These are phyloP conservation scores for Cydia fagiglandana DNA, from an alignment of 1,140 invertebrate genomes.

Conservation along the genomic window DNA sequence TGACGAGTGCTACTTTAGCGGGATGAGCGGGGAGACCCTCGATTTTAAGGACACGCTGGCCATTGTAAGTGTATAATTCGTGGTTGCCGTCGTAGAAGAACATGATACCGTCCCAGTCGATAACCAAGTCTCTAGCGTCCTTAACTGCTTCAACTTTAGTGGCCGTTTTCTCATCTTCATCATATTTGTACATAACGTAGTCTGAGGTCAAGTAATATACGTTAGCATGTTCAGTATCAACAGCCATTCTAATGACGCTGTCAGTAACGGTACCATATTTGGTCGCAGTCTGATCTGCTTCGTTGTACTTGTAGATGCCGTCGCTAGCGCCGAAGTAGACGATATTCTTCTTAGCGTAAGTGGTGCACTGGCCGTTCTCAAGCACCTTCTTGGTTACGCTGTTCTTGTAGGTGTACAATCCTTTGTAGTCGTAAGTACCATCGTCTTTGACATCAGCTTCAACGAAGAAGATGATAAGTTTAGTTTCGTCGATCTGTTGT, in stretches of 20 bases:
- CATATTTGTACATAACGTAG: too few relatives aligned
- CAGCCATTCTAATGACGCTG: background rate
- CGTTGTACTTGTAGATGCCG: constrained; percentile 28
- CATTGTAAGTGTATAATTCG: too few relatives aligned
- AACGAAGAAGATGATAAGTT: too few relatives aligned
- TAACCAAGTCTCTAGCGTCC: too few relatives aligned
- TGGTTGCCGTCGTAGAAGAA: too few relatives aligned
- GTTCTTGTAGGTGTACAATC: too few relatives aligned
- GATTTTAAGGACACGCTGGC: background rate
- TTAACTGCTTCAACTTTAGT: too few relatives aligned
- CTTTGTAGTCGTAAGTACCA: too few relatives aligned
- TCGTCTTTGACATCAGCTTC: too few relatives aligned
- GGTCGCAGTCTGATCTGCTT: background rate
- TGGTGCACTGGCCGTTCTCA: background rate
- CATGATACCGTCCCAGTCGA: too few relatives aligned
- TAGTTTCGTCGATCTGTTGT: background rate
- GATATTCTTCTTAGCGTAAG: too few relatives aligned
- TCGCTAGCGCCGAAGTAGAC: constrained; percentile 11
- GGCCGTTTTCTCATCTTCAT: background rate
- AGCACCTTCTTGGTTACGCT: too few relatives aligned
- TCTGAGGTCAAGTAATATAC: background rate
- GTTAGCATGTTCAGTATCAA: background rate
- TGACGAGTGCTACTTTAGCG: background rate
- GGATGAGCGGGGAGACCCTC: background rate
- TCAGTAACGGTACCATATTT: constrained; percentile 31